phyloP scores from a whole-genome alignment of 2,888 invertebrate genomes.

The Drosophila anomalata region DNA sequence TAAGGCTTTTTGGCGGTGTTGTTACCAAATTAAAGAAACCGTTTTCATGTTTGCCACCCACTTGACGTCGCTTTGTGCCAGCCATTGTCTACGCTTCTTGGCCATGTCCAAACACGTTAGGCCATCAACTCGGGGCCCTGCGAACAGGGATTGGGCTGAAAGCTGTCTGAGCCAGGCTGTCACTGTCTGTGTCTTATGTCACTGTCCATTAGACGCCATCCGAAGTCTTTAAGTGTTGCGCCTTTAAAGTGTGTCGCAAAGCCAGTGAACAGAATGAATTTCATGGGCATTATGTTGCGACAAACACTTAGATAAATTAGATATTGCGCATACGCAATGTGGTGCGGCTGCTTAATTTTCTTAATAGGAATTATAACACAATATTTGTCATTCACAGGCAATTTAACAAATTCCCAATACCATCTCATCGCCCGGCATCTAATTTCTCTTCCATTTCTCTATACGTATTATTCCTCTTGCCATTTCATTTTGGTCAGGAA shows the following conservation, averaged over 20 bases:
- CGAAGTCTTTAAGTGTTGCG: conserved; percentile 47
- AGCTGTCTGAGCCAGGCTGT: conserved; percentile 47
- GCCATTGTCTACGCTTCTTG: conserved; percentile 57
- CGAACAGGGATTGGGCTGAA: conserved; percentile 39
- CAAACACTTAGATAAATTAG: conserved; percentile 73
- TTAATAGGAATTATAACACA: conserved; percentile 77
- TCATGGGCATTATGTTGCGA: conserved; percentile 55
- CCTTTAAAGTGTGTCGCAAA: conserved; percentile 35
- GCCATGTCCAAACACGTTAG: conserved; percentile 73
- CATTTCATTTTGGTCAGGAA: conserved; percentile 10
- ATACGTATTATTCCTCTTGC: neutral
- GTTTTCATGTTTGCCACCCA: conserved; percentile 51
- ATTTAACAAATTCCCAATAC: conserved; percentile 67
- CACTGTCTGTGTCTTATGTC: conserved; percentile 69
- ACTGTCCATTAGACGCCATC: conserved; percentile 68
- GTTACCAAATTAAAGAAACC: conserved; percentile 44
- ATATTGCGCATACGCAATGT: conserved; percentile 71
- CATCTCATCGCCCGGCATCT: conserved; percentile 19
- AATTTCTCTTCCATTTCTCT: conserved; percentile 22
- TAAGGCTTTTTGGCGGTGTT: conserved; percentile 38
- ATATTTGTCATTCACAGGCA: conserved; percentile 78
- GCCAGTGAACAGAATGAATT: conserved; percentile 39
- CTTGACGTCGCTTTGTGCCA: conserved; percentile 52
- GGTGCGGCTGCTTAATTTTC: conserved; percentile 64
- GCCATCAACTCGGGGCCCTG: conserved; percentile 49